Percentiles rank a stretch among this genome's conserved stretches.
These are phyloP conservation scores for Cyphomyrus plagiostoma DNA, from an alignment of 2,113 vertebrate genomes.

Conservation along the genomic window DNA sequence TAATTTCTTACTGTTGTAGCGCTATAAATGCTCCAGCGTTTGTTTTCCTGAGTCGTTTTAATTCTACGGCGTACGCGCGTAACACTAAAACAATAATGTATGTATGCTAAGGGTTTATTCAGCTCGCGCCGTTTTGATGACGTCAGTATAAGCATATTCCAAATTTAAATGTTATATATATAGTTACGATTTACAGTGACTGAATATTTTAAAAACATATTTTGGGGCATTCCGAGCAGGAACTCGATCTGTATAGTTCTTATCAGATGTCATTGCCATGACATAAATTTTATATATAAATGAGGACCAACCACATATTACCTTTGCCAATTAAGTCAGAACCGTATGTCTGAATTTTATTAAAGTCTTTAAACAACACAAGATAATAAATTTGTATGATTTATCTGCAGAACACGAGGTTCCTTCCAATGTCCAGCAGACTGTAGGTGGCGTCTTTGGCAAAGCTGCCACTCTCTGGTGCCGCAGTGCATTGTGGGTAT, in stretches of 20 bases:
- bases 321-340: background rate
- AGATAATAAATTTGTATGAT: background rate
- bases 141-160: background rate
- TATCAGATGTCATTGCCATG: background rate
- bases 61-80: background rate
- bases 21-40: background rate
- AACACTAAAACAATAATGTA: background rate
- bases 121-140: background rate
- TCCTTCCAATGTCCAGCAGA: background rate
- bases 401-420: background rate
- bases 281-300: background rate
- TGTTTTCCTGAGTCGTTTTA: background rate
- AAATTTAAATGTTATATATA: background rate
- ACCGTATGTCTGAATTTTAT: background rate
- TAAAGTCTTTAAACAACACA: background rate
- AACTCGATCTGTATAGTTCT: background rate
- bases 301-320: background rate
- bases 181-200: background rate
- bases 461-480: conserved; percentile 14
- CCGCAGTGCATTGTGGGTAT: conserved; percentile 55
- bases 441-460: conserved; percentile 29
- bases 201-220: background rate
- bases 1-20: background rate
- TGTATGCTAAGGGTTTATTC: background rate
- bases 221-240: background rate